phyloP scores from a whole-genome alignment of 2,113 vertebrate genomes.

The Nothocercus julius region DNA sequence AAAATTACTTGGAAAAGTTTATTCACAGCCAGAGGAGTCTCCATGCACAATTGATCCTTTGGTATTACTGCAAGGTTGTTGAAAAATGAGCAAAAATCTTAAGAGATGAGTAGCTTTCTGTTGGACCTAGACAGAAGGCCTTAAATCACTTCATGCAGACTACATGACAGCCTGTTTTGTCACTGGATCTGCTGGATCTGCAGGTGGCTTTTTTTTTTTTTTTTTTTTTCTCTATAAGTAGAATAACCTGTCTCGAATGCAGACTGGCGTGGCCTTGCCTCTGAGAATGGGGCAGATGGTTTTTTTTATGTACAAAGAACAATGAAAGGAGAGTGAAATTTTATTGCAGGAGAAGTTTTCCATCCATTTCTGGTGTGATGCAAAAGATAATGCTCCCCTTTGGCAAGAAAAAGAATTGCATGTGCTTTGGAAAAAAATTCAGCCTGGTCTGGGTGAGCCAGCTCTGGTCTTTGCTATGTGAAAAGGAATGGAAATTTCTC shows the following conservation, averaged over 20 bases:
- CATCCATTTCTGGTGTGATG: neutral
- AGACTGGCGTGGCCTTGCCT: neutral
- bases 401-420: neutral
- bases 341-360: neutral
- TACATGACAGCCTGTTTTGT: neutral
- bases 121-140: neutral
- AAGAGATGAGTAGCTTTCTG: neutral
- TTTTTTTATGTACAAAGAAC: neutral
- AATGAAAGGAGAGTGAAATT: neutral
- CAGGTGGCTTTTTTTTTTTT: neutral
- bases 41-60: neutral
- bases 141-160: neutral
- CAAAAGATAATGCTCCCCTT: neutral
- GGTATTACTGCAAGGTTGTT: neutral
- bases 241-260: neutral
- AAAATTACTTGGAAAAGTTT: neutral
- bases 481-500: slow-evolving; percentile 1
- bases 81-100: neutral
- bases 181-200: accelerated
- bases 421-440: neutral
- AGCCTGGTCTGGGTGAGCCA: neutral
- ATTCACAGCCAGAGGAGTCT: neutral
- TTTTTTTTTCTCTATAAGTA: neutral
- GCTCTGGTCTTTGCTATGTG: neutral
- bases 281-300: neutral